Evolutionary conservation across 2,888 invertebrate genomes (phyloP).

Genomic region (Epirrita christyi): DNA sequence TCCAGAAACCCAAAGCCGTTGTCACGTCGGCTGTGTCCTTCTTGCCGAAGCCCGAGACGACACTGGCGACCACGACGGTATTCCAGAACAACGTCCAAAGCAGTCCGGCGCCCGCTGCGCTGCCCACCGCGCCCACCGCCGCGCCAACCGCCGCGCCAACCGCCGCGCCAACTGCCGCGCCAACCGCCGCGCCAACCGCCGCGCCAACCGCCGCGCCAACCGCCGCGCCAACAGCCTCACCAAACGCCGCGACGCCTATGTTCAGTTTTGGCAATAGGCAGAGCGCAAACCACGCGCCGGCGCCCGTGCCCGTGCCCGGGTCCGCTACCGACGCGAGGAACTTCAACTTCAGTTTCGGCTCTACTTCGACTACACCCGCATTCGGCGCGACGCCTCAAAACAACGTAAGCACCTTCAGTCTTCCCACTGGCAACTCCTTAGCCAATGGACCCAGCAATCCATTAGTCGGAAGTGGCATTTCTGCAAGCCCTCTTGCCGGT

Average conservation of each 20-base stretch:
- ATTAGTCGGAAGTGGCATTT: slow-evolving; percentile 2
- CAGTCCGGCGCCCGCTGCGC: slow-evolving; percentile 45
- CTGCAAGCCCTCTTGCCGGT: too few species aligned
- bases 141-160: too few species aligned
- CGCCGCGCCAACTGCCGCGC: too few species aligned
- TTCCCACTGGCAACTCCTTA: slow-evolving; percentile 10
- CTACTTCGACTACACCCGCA: slow-evolving; percentile 44
- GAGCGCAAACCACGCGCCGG: too few species aligned
- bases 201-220: slow-evolving; percentile 36
- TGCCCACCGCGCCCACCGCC: slow-evolving; percentile 9
- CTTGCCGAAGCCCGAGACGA: slow-evolving; percentile 46
- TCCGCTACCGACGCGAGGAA: slow-evolving; percentile 55
- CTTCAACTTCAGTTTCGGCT: slow-evolving; percentile 62
- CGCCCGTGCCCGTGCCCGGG: too few species aligned
- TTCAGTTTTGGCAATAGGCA: too few species aligned
- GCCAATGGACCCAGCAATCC: slow-evolving; percentile 17
- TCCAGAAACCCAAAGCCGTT: slow-evolving; percentile 23
- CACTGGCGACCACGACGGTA: slow-evolving; percentile 14
- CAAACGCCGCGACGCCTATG: slow-evolving; percentile 6
- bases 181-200: slow-evolving; percentile 6
- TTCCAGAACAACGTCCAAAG: slow-evolving; percentile 52
- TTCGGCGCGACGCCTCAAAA: slow-evolving; percentile 40
- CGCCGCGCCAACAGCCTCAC: neutral
- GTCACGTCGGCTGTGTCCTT: slow-evolving; percentile 41
- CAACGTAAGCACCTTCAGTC: slow-evolving; percentile 16